A percentile compares a stretch with the other conserved stretches of the same genome.
These are phyloP conservation scores for Hemicrepidius hirtus DNA, from an alignment of 2,888 invertebrate species.

Conservation along the genomic window DNA sequence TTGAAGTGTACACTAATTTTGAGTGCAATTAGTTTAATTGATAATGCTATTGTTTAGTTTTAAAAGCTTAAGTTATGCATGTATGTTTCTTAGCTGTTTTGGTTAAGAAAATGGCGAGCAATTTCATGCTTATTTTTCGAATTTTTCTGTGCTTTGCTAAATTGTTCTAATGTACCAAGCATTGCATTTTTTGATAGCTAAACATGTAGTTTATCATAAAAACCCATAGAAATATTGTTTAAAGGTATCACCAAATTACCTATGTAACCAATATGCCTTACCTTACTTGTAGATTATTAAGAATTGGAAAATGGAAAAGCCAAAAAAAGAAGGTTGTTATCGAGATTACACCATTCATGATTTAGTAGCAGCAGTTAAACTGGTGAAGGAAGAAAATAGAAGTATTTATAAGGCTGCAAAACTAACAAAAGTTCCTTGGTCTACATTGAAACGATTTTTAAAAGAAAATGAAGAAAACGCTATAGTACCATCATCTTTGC, in stretches of 20 bases:
- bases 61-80: background rate
- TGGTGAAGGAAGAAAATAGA: background rate
- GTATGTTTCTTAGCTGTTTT: conserved; percentile 7
- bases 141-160: background rate
- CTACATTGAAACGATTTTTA: background rate
- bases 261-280: background rate
- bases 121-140: background rate
- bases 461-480: background rate
- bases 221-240: background rate
- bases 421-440: conserved; percentile 9
- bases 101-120: background rate
- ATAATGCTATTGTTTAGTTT: background rate
- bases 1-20: background rate
- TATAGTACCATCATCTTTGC: background rate
- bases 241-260: conserved; percentile 13
- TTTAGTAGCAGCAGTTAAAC: background rate
- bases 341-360: background rate
- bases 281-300: background rate
- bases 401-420: background rate
- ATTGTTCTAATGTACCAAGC: background rate
- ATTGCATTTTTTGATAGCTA: conserved; percentile 1
- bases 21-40: background rate
- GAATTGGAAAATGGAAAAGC: background rate
- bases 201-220: background rate
- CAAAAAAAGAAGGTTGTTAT: background rate